A percentile compares a stretch with the other conserved stretches of the same genome.
Conservation (phyloP, 2,888 invertebrate species). For the Arge pagana region DNA sequence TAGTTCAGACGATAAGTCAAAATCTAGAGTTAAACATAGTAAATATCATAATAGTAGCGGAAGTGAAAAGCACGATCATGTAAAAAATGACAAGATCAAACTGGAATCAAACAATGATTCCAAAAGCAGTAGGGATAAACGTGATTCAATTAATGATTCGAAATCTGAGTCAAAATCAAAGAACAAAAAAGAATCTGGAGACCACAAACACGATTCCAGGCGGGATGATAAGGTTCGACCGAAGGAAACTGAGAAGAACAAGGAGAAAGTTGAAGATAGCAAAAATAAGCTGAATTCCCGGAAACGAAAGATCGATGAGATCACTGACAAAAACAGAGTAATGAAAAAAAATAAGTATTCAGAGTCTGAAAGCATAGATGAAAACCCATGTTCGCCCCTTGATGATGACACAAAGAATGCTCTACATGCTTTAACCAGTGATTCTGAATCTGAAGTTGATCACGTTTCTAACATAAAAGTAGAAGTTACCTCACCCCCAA, state of each 20-base stretch:
- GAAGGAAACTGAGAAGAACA: slow-evolving; percentile 28
- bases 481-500: slow-evolving; percentile 15
- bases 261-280: slow-evolving; percentile 27
- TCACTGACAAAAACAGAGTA: slow-evolving; percentile 27
- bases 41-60: slow-evolving; percentile 28
- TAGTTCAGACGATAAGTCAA: slow-evolving; percentile 29
- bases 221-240: slow-evolving; percentile 34
- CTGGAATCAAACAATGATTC: slow-evolving; percentile 23
- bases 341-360: slow-evolving; percentile 38
- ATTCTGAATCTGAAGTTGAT: slow-evolving; percentile 26
- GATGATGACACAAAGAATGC: slow-evolving; percentile 20
- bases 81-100: slow-evolving; percentile 28
- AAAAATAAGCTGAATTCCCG: slow-evolving; percentile 32
- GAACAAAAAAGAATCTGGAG: slow-evolving; percentile 23
- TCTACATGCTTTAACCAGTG: slow-evolving; percentile 25
- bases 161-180: slow-evolving; percentile 35
- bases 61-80: slow-evolving; percentile 31
- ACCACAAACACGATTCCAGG: slow-evolving; percentile 24
- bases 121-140: slow-evolving; percentile 25
- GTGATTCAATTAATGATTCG: slow-evolving; percentile 32
- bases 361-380: slow-evolving; percentile 22
- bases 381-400: not conserved
- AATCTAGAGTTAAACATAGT: slow-evolving; percentile 30
- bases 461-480: slow-evolving; percentile 19
- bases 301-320: slow-evolving; percentile 39